Conservation (phyloP, 2,113 vertebrate genomes). For the Rhinoderma darwinii region DNA sequence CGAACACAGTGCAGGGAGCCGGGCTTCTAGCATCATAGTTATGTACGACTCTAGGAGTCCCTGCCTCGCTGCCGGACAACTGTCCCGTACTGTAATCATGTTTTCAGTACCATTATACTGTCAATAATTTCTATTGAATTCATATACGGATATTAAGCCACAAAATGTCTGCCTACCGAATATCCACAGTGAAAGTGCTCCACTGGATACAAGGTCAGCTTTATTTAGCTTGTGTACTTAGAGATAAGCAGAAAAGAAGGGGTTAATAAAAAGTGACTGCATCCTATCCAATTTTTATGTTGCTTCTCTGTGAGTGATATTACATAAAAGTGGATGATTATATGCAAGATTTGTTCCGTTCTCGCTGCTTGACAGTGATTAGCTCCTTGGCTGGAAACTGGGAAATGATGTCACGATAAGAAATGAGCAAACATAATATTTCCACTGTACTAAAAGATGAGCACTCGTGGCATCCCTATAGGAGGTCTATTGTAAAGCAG, state of each 20-base stretch:
- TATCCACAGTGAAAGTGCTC: not conserved
- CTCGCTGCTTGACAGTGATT: conserved; percentile 51
- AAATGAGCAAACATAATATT: conserved; percentile 58
- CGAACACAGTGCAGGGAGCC: no score
- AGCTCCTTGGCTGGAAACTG: conserved; percentile 48
- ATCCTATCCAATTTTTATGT: conserved; percentile 11
- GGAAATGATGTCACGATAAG: conserved; percentile 52
- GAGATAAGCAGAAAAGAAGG: not conserved
- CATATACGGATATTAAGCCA: no score
- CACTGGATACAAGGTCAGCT: not conserved
- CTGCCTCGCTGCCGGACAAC: no score
- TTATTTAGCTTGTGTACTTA: not conserved
- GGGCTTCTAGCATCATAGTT: no score
- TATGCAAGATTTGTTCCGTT: conserved; percentile 45
- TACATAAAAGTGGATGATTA: conserved; percentile 46
- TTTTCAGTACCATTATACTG: no score
- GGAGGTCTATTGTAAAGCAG: conserved; percentile 27
- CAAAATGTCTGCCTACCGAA: not conserved
- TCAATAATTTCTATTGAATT: no score
- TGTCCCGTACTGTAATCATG: no score
- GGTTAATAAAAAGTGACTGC: conserved; percentile 1
- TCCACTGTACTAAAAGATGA: conserved; percentile 52
- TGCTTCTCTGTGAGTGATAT: conserved; percentile 6
- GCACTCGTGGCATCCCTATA: conserved; percentile 22
- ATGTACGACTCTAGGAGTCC: no score